Percentiles rank a stretch among this genome's conserved stretches.
phyloP scores from a whole-genome alignment of 2,797 vertebrate genomes.

The Catharus ustulatus region DNA sequence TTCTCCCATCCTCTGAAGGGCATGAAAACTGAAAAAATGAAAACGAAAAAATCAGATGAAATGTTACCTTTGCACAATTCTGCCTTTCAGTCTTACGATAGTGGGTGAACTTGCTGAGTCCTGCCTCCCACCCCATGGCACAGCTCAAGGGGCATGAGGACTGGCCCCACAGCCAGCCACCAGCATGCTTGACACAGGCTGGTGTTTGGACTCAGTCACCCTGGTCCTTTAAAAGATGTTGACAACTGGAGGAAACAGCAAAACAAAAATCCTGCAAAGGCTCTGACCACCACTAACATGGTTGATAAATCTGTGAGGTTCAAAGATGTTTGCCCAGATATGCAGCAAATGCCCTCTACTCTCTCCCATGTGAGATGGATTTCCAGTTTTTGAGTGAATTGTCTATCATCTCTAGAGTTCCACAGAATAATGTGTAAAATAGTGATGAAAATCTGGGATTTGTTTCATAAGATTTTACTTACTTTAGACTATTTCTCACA shows the following conservation, averaged over 20 bases:
- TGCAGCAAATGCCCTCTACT: background rate
- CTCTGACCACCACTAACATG: background rate
- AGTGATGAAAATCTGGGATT: background rate
- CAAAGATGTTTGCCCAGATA: background rate
- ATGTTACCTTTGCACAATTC: background rate
- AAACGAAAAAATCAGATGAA: background rate
- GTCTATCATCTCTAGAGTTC: background rate
- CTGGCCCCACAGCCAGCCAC: background rate
- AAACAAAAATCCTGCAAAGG: background rate
- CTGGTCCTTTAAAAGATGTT: background rate
- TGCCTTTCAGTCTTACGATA: background rate
- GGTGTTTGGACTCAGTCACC: background rate
- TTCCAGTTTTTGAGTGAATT: background rate
- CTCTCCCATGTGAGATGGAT: background rate
- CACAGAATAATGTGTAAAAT: background rate
- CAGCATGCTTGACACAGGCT: background rate
- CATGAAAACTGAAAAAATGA: background rate
- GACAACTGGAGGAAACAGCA: background rate
- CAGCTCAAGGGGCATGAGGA: background rate
- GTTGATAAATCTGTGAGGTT: background rate
- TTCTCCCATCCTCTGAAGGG: background rate
- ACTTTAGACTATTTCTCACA: background rate
- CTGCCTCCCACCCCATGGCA: background rate
- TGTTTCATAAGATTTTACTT: background rate
- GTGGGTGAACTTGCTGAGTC: background rate